A percentile compares a stretch with the other conserved stretches of the same genome.
Evolutionary conservation across 2,797 vertebrate genomes (phyloP).

Genomic region (Chrysolophus pictus): DNA sequence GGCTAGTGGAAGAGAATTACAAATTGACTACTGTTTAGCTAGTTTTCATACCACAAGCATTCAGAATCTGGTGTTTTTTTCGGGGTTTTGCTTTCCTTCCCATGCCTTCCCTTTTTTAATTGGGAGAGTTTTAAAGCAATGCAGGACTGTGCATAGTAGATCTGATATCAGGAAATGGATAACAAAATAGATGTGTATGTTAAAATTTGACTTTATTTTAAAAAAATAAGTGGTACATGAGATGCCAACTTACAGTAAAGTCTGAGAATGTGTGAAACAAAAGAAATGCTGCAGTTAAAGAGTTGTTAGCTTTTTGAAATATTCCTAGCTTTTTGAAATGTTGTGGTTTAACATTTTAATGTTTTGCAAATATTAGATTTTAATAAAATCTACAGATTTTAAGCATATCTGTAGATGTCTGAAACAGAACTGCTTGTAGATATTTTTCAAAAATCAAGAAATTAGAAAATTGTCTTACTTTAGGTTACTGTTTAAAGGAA

Average conservation of each 20-base stretch:
- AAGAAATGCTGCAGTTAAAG: neutral
- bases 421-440: neutral
- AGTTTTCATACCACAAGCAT: neutral
- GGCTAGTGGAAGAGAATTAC: neutral
- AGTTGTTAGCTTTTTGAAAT: neutral
- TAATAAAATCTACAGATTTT: too few relatives aligned
- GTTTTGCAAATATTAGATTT: neutral
- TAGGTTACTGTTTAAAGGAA: neutral
- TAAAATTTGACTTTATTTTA: neutral
- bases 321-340: neutral
- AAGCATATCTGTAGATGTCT: neutral
- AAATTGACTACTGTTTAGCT: neutral
- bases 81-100: too few relatives aligned
- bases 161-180: neutral
- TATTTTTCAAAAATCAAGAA: neutral
- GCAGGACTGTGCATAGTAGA: fast-evolving
- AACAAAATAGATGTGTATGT: neutral
- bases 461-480: neutral
- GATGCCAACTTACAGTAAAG: neutral
- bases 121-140: neutral
- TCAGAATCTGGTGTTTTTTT: neutral
- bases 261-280: neutral
- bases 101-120: too few relatives aligned
- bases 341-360: neutral
- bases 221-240: neutral